Conservation (phyloP, 2,888 invertebrate genomes). For the Drosophila birchii region DNA sequence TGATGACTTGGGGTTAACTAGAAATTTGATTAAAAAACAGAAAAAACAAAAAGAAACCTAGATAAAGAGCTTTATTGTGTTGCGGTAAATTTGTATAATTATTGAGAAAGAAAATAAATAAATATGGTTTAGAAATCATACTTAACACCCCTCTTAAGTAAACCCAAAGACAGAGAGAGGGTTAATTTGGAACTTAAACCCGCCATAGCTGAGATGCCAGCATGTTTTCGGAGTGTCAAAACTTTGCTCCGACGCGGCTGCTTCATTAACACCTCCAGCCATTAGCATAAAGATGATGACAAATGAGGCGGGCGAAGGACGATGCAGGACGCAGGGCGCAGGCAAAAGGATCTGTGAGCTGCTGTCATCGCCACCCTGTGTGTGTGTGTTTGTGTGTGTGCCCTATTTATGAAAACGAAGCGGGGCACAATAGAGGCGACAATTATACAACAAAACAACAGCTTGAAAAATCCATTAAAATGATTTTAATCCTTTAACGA, state of each 20-base stretch:
- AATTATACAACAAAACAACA: constrained; percentile 80
- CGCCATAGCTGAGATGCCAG: constrained; percentile 1
- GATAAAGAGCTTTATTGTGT: constrained; percentile 20
- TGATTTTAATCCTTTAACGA: constrained; percentile 83
- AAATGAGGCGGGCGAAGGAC: constrained; percentile 57
- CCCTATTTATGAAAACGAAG: constrained; percentile 66
- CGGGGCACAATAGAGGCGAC: constrained; percentile 63
- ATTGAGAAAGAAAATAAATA: not conserved
- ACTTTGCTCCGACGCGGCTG: not conserved
- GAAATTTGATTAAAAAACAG: constrained; percentile 3
- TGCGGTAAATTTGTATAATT: not conserved
- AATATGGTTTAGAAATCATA: not conserved
- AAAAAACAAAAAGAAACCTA: not conserved
- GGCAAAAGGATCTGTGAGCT: constrained; percentile 37
- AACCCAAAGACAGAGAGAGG: not conserved
- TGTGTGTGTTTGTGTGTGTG: constrained; percentile 50
- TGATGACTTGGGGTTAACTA: constrained; percentile 26
- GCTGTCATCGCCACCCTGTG: constrained; percentile 39
- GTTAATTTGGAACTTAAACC: constrained; percentile 4
- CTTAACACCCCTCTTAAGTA: not conserved
- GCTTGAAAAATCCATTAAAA: constrained; percentile 84
- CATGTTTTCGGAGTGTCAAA: constrained; percentile 6
- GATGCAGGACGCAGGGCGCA: constrained; percentile 40
- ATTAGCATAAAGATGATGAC: constrained; percentile 74
- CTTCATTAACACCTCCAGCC: constrained; percentile 61